Base-by-base conservation (phyloP, 1,140 invertebrate species). In the Zeugodacus cucurbitae region DNA sequence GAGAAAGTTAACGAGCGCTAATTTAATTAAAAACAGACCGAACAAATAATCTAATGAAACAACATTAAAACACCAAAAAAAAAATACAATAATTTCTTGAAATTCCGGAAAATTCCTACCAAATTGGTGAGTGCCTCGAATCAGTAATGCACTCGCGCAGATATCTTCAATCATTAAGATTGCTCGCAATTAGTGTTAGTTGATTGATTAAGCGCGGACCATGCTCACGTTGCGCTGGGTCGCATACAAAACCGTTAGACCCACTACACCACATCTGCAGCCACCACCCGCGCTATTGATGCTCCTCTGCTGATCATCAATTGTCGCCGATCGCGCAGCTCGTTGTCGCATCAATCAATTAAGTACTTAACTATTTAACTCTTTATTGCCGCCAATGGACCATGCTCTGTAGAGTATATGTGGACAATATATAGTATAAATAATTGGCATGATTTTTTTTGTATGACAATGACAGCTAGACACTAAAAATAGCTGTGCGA, bases 311-410 rank as follows among this genome's bases (percentile, higher is more conserved):
- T 26, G 74, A 67, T 82, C 37, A 3, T 3, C 37, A 44, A 82
- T 44, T 44, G 22, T 26, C 5, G 20, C 37, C 20, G 67, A 74
- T 74, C 17, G 22, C 41, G 48, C 48, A 10, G 34, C 67, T 74
- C 34, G 34, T 34, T 74, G 67, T 34, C 74, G 74, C 74, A n/a
- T 82, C 74, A 82, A 82, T 82, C 74, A 82, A 82, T 82, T 82
- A 82, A 82, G 41, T 41, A 82, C 44, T 82, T 82, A 82, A 82
- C 74, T 48, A 41, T 82, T 82, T 82, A 82, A 82, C 74, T 82
- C 74, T 82, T 82, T 82, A 82, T 82, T 82, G 41, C 74, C 74
- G 74, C 10, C 74, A 48, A 29, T 82, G 74, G 6, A 14, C 74
- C 1, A 48, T 82, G 11, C 1, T 59, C 0, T 59, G 58, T 26